Conservation (phyloP, 2,888 invertebrate genomes). For the Eupeodes luniger region DNA sequence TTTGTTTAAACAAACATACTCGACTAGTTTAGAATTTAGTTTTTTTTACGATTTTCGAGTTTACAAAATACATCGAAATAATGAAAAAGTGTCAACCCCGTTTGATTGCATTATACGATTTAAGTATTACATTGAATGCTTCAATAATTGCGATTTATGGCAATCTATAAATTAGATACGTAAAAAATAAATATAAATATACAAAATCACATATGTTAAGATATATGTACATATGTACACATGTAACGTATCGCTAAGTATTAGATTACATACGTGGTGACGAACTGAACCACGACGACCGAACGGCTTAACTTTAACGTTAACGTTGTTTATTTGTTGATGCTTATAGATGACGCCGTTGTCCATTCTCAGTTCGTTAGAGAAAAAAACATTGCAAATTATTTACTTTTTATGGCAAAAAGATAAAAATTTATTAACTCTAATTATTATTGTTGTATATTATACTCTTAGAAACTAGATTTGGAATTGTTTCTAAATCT, state of each 20-base stretch:
- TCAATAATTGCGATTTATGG: slow-evolving; percentile 37
- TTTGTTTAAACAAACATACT: too few species aligned
- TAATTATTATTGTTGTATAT: slow-evolving; percentile 30
- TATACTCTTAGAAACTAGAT: slow-evolving; percentile 35
- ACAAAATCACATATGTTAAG: neutral
- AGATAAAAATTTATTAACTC: slow-evolving; percentile 49
- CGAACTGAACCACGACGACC: slow-evolving; percentile 27
- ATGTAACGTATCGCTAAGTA: slow-evolving; percentile 27
- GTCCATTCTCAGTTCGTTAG: slow-evolving; percentile 57
- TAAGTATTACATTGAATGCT: slow-evolving; percentile 22
- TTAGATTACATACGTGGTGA: slow-evolving; percentile 63
- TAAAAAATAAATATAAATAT: neutral
- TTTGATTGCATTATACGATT: slow-evolving; percentile 21
- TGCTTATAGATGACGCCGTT: slow-evolving; percentile 23
- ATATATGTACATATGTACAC: neutral
- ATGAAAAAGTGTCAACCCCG: neutral
- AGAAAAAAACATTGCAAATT: slow-evolving; percentile 60
- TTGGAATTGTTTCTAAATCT: slow-evolving; percentile 47
- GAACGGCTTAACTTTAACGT: too few species aligned
- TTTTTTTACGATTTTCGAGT: too few species aligned
- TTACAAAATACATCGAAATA: neutral
- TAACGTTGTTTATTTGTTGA: neutral
- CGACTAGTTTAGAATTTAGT: too few species aligned
- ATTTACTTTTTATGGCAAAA: slow-evolving; percentile 71
- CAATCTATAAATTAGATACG: slow-evolving; percentile 54